Base-by-base conservation (phyloP, 2,888 invertebrate species). In the Cephus pulcher region DNA sequence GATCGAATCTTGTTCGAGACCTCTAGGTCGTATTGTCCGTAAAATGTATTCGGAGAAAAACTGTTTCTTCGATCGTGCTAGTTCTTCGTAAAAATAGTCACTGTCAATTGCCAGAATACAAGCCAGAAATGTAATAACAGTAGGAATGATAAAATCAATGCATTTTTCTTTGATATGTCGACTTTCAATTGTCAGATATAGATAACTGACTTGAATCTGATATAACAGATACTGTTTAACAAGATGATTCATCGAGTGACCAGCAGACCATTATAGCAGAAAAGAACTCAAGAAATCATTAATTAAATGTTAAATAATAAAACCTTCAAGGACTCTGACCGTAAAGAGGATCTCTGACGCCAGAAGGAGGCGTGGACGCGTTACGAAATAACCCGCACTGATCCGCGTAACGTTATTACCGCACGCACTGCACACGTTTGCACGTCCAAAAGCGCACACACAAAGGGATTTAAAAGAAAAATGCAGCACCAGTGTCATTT, bases 391-490 rank as follows among this genome's bases (percentile, higher is more conserved):
- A 12, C 32, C 32, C 33, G 71, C 71, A 34, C 71, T 33, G 71
- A 71, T 71, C 71, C 33, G 32, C 71, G 71, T 71, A 71, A 71
- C 71, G 12, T 71, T 71, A 34, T 71, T 71, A 71, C 71, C 71
- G 12, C 71, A 71, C 71, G 71, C 71, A 71, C 71, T 71, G 71
- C 71, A 71, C 71, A 15, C 15, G 33, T 32, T 33, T 32, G 71
- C 71, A 23, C 32, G 34, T 34, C 32, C 32, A 12, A 56, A 56
- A 56, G 56, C 23, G 56, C 56, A 56, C 9, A 9, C 56, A 56
- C 23, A 56, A 56, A 23, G 23, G 56, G 9, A 56, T 23, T 56
- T 56, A 56, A 56, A 56, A 56, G 56, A 56, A 56, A 56, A 23
- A 56, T 56, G 9, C 23, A 56, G 23, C 56, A 56, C 56, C 9